Evolutionary conservation across 2,113 vertebrate genomes (phyloP), one percentile per base, ranked within the genome.

Genomic region (Cyanoliseus patagonus): DNA sequence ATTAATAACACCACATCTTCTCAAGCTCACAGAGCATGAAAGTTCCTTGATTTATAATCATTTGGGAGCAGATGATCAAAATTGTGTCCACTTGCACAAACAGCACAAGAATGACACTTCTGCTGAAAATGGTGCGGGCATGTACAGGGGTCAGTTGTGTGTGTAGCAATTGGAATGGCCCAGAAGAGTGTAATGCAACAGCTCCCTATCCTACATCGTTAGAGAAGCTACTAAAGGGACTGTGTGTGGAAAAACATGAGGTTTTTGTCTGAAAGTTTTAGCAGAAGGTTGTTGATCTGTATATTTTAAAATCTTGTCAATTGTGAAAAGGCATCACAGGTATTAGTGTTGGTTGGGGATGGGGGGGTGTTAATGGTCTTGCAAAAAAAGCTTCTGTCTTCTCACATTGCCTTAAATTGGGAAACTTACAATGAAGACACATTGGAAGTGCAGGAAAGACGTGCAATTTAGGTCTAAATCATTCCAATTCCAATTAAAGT

Each of bases 11-110:
- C 75, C 80, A 74, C 76, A 74, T 92, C 92, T 93, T 90, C 67
- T 77, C 57, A 67, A 89, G 81, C 83, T 95, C 94, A 76, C 62
- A 8, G 92, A 94, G 88, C 95, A 59, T 94, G 88, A 93, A 95
- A 85, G 70, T 89, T 97, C 88, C 70, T 91, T 96, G 91, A 89
- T 96, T 96, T 97, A 79, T 88, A 94, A 84, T 89, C 49, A 82
- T 94, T 92, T 93, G 59, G 83, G 76, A 88, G 62, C 83, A 91
- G 69, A 91, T 87, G 80, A 75, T 89, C 7, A 6, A 84, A 96
- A 89, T 95, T 84, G 77, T 73, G 73, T 86, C 94, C 74, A 35
- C 66, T 96, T 72, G 57, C 11, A 83, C 53, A 92, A 93, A 82
- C 67, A 92, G 41, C 88, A 69, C 44, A 66, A 69, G 83, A 92